Evolutionary conservation across 1,140 invertebrate species (phyloP).

Genomic region (Cotesia vestalis): DNA sequence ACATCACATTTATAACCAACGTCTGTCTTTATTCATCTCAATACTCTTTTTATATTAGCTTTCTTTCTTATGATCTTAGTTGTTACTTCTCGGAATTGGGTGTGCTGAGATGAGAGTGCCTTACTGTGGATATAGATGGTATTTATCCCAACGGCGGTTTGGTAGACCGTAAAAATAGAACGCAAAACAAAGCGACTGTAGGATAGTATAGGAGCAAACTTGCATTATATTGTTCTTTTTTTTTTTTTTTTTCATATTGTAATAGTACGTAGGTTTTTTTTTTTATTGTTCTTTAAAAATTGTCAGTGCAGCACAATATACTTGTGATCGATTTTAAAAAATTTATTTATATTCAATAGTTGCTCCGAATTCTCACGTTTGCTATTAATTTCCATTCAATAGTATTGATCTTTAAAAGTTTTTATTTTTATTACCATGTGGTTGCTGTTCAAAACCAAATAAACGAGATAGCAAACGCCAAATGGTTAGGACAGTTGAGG

Average conservation of each 20-base stretch:
- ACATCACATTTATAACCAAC: slow-evolving; percentile 28
- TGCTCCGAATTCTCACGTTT: too few relatives aligned
- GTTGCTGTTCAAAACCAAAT: slow-evolving; percentile 7
- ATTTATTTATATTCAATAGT: too few relatives aligned
- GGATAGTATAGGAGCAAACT: neutral
- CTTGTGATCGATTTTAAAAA: too few relatives aligned
- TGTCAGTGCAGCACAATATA: too few relatives aligned
- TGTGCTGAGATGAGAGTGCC: neutral
- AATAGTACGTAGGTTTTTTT: neutral
- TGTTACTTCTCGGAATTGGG: slow-evolving; percentile 14
- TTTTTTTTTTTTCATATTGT: neutral
- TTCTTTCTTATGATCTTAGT: neutral
- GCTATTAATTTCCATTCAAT: too few relatives aligned
- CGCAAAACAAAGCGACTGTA: slow-evolving; percentile 24
- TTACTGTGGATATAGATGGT: neutral
- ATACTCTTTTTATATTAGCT: neutral
- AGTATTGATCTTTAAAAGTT: neutral
- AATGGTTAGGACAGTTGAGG: slow-evolving; percentile 19
- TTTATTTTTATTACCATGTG: slow-evolving; percentile 9
- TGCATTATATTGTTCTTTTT: neutral
- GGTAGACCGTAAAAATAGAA: slow-evolving; percentile 30
- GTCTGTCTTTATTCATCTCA: slow-evolving; percentile 32
- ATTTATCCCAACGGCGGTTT: slow-evolving; percentile 25
- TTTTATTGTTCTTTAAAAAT: too few relatives aligned
- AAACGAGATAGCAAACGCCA: neutral